Evolutionary conservation across 2,797 vertebrate genomes (phyloP), one percentile per base, ranked within the genome.

Genomic region (Pyrocephalus nanus): DNA sequence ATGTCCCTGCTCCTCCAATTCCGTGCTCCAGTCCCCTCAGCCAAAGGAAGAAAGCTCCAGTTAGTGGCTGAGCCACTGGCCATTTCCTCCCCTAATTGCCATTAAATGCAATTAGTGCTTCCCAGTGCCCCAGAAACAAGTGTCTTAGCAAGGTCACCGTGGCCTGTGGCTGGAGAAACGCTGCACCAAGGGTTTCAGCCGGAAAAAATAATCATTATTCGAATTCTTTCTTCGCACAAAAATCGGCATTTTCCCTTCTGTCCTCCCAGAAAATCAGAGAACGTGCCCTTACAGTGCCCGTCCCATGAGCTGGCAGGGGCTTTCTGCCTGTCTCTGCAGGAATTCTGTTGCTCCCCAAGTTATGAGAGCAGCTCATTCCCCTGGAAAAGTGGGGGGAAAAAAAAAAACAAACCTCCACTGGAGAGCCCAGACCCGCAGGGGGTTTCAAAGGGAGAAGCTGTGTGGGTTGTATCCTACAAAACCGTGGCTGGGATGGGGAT

Each of bases 351-450:
- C 55, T 74, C 9, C 23, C 18, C 3, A 6, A 11, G 14, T 47
- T 15, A 25, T 3, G 32, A 72, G 14, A 84, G 50, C 25, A 21
- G 27, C 34, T 69, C 8, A 6, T 84, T 77, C 7, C 11, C 5
- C 38, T 69, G 22, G 27, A 32, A 77, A 36, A 14, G 4, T 0
- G 20, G 2, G 10, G 2, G 8, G 1, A 0, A 23, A 25, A 50
- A 11, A 38, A 26, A 0, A 0, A 50, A 11, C n/a, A 26, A 0
- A 0, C 50, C 13, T 26, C 7, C 54, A 50, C 3, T 27, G 50
- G 40, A n/a, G 8, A 8, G 17, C 12, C 40, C 51, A 34, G 47
- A n/a, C 4, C 27, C 20, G 5, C n/a, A 67, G 40, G 42, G 21
- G 2, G 42, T 38, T 43, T 3, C 18, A 20, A 45, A 62, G 22